Evolutionary conservation across 2,113 vertebrate species (phyloP).

Genomic region (Nothobranchius kuhntae): DNA sequence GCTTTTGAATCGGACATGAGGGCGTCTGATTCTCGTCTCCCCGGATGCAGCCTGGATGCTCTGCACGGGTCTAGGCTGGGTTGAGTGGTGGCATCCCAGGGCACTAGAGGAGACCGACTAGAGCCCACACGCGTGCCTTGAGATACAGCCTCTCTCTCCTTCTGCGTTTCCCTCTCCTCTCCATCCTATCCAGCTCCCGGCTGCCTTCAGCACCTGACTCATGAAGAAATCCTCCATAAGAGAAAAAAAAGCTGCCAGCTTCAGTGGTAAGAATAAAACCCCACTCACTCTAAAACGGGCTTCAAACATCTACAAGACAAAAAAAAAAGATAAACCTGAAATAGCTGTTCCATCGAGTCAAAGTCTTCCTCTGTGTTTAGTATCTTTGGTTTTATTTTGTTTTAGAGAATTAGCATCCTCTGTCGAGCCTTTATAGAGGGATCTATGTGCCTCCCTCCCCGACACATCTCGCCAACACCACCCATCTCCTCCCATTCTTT

Average conservation of each 20-base stretch:
- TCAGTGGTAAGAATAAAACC: constrained; percentile 50
- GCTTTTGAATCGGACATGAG: constrained; percentile 42
- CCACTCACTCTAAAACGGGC: constrained; percentile 41
- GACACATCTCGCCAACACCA: constrained; percentile 56
- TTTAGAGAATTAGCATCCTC: constrained; percentile 73
- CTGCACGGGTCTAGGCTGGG: constrained; percentile 42
- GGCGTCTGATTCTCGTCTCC: constrained; percentile 41
- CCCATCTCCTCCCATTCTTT: constrained; percentile 55
- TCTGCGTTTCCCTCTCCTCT: constrained; percentile 54
- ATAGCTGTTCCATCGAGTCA: constrained; percentile 45
- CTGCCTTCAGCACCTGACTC: constrained; percentile 64
- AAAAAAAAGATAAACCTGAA: constrained; percentile 60
- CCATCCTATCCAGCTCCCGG: constrained; percentile 46
- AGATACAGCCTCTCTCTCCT: constrained; percentile 62
- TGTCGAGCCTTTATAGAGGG: constrained; percentile 66
- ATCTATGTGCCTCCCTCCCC: constrained; percentile 64
- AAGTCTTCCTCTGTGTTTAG: constrained; percentile 63
- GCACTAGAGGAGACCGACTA: constrained; percentile 53
- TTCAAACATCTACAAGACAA: constrained; percentile 51
- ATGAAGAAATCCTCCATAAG: constrained; percentile 58
- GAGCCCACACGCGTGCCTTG: constrained; percentile 61
- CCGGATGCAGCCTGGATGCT: constrained; percentile 46
- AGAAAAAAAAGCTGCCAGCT: constrained; percentile 59
- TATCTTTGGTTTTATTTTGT: constrained; percentile 64
- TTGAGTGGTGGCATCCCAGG: constrained; percentile 70